Evolutionary conservation across 2,888 invertebrate species (phyloP).

Genomic region (Myathropa florea): DNA sequence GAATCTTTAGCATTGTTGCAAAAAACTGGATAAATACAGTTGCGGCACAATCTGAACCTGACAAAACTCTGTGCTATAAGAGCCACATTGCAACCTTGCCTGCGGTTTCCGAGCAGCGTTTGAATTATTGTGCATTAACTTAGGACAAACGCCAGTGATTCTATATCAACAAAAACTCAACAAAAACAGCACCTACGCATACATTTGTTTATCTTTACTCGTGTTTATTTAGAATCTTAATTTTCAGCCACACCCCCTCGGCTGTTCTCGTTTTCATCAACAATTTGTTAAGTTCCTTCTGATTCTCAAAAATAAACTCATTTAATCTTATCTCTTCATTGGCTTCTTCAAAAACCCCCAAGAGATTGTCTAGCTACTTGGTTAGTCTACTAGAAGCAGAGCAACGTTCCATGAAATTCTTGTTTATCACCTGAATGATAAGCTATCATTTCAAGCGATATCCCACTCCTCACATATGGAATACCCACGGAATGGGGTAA

Average conservation of each 20-base stretch:
- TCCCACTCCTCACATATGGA: background rate
- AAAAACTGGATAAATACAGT: no score
- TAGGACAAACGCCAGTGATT: background rate
- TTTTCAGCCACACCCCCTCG: background rate
- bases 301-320: background rate
- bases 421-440: background rate
- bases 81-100: no score
- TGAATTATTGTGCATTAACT: background rate
- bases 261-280: no score
- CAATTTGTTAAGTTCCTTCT: no score
- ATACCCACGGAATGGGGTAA: background rate
- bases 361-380: background rate
- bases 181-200: no score
- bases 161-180: background rate
- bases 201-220: background rate
- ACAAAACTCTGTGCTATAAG: no score
- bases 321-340: background rate
- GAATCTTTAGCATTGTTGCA: no score
- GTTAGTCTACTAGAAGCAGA: background rate
- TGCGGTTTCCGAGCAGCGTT: no score
- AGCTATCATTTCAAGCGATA: background rate
- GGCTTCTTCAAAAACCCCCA: background rate
- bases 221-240: background rate
- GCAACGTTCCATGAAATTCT: background rate
- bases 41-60: no score